Conservation (phyloP, 2,888 invertebrate genomes). For the Cordilura impudica region DNA sequence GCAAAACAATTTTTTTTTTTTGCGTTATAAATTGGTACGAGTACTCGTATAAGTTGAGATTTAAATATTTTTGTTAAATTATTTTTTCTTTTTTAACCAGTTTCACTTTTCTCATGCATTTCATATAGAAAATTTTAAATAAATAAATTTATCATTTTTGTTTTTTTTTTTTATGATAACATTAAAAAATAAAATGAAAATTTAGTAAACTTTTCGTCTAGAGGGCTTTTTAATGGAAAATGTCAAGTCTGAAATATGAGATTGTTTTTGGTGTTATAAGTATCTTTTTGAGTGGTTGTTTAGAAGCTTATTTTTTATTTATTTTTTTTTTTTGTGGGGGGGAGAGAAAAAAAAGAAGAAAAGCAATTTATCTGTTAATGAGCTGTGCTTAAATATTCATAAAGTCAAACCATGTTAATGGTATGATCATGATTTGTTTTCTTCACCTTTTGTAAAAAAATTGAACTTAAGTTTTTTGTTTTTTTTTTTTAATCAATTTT, state of each 20-base stretch:
- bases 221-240: conserved; percentile 59
- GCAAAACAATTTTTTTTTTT: conserved; percentile 41
- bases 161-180: conserved; percentile 23
- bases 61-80: conserved; percentile 43
- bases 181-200: conserved; percentile 39
- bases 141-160: conserved; percentile 23
- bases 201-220: conserved; percentile 46
- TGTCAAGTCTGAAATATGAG: conserved; percentile 60
- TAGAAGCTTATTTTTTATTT: too few species aligned
- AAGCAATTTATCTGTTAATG: conserved; percentile 60
- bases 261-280: too few species aligned
- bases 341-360: conserved; percentile 22
- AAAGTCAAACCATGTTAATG: conserved; percentile 22
- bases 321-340: not conserved
- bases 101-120: conserved; percentile 60
- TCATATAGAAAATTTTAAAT: conserved; percentile 7
- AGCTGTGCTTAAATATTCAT: conserved; percentile 59
- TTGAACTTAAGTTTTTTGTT: conserved; percentile 35
- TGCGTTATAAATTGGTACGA: conserved; percentile 53
- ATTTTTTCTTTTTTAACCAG: conserved; percentile 46
- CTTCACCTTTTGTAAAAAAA: conserved; percentile 41
- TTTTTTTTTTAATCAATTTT: conserved; percentile 1
- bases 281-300: not conserved
- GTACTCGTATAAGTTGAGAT: conserved; percentile 53
- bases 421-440: conserved; percentile 48